Percentiles rank a stretch among this genome's conserved stretches.
Evolutionary conservation across 2,888 invertebrate genomes (phyloP).

Genomic region (Nomada ruficornis): DNA sequence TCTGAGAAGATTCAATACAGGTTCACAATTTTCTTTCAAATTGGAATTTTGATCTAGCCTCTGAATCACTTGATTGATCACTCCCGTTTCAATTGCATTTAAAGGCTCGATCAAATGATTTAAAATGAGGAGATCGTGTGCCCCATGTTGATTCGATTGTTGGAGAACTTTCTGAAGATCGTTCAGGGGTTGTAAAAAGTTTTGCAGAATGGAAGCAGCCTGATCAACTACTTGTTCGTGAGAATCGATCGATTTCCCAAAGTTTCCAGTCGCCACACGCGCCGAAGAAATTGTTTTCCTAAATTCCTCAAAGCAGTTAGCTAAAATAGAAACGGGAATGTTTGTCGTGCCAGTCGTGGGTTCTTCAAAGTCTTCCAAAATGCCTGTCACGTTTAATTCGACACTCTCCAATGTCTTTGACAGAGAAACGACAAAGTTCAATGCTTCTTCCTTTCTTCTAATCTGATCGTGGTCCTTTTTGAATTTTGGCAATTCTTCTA

Average conservation of each 20-base stretch:
- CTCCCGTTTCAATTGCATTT: constrained; percentile 65
- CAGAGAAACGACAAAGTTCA: constrained; percentile 32
- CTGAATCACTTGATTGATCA: constrained; percentile 64
- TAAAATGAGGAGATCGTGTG: constrained; percentile 73
- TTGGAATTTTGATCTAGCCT: constrained; percentile 38
- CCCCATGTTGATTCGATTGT: constrained; percentile 66
- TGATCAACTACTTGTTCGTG: constrained; percentile 38
- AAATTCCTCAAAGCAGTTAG: constrained; percentile 72
- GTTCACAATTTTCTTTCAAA: constrained; percentile 32
- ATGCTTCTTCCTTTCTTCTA: constrained; percentile 1
- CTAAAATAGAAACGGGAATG: constrained; percentile 67
- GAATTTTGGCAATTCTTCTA: constrained; percentile 37
- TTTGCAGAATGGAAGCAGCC: constrained; percentile 27
- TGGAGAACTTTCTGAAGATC: constrained; percentile 48
- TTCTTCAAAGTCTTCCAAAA: constrained; percentile 77
- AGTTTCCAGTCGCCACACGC: constrained; percentile 33
- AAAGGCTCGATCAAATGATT: constrained; percentile 72
- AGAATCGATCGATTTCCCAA: constrained; percentile 1
- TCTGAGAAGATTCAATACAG: constrained; percentile 64
- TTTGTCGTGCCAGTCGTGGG: constrained; percentile 62
- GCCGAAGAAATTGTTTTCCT: constrained; percentile 63
- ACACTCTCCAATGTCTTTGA: constrained; percentile 67
- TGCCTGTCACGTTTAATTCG: constrained; percentile 71
- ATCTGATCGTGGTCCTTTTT: neutral
- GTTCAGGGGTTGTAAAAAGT: constrained; percentile 48